phyloP scores from a whole-genome alignment of 2,797 vertebrate genomes.

The Pelodytes ibericus region DNA sequence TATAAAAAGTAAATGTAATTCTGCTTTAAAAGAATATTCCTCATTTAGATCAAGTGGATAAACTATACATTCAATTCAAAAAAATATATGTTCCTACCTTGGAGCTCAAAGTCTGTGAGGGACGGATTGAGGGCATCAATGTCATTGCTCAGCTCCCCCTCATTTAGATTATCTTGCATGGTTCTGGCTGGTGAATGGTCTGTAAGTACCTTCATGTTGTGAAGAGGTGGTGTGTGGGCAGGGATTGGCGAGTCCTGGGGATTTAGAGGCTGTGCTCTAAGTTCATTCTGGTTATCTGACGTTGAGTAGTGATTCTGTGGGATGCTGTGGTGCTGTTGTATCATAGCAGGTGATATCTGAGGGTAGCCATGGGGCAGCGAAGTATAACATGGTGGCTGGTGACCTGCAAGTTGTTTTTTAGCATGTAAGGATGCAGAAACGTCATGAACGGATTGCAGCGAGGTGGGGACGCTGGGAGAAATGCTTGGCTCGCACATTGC shows the following conservation, averaged over 20 bases:
- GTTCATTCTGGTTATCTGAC: constrained; percentile 68
- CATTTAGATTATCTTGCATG: constrained; percentile 81
- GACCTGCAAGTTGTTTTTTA: constrained; percentile 63
- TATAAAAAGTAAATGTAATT: no score
- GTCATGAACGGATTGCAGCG: constrained; percentile 60
- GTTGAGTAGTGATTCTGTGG: constrained; percentile 64
- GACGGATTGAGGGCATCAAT: constrained; percentile 91
- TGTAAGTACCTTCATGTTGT: constrained; percentile 69
- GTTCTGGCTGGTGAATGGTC: constrained; percentile 72
- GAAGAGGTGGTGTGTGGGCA: constrained; percentile 77
- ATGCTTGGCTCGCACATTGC: constrained; percentile 58
- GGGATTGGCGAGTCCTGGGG: constrained; percentile 77
- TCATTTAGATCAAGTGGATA: no score
- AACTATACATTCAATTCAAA: no score
- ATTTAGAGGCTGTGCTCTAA: constrained; percentile 65
- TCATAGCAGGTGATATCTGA: constrained; percentile 71
- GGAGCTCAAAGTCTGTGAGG: constrained; percentile 92
- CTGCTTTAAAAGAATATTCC: no score
- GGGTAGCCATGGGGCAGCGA: constrained; percentile 70
- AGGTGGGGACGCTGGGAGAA: constrained; percentile 62
- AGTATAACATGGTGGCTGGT: constrained; percentile 65
- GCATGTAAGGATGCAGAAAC: constrained; percentile 63
- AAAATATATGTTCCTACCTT: constrained; percentile 79
- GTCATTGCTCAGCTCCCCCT: constrained; percentile 85
- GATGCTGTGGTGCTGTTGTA: constrained; percentile 67